Percentiles rank a stretch among this genome's conserved stretches.
These are phyloP conservation scores for Drosophila watanabei DNA, from an alignment of 1,140 invertebrate species.

Conservation along the genomic window DNA sequence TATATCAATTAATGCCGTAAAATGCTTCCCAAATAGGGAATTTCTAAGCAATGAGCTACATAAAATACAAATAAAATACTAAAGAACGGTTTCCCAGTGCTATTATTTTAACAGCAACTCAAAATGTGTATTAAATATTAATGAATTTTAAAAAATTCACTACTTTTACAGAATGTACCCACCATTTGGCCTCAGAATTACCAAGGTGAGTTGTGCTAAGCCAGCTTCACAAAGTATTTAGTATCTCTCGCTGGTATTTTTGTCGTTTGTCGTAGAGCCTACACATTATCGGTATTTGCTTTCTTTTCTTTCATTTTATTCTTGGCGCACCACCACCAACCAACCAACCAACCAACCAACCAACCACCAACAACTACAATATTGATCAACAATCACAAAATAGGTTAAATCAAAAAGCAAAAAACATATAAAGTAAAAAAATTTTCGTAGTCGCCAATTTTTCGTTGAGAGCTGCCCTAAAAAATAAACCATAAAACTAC, in stretches of 20 bases:
- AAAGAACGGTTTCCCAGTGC: not conserved
- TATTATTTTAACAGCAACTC: not conserved
- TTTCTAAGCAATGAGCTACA: no score
- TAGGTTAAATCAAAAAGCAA: constrained; percentile 42
- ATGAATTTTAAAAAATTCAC: not conserved
- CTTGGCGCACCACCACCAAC: constrained; percentile 59
- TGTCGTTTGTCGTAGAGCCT: constrained; percentile 47
- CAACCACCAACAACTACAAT: constrained; percentile 33
- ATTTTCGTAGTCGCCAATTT: constrained; percentile 79
- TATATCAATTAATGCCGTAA: not conserved
- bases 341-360: constrained; percentile 37
- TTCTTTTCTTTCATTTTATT: constrained; percentile 72
- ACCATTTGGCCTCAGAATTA: constrained; percentile 86
- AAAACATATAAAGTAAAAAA: constrained; percentile 57
- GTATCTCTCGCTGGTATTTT: constrained; percentile 38
- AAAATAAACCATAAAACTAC: constrained; percentile 52
- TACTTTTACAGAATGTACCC: constrained; percentile 80
- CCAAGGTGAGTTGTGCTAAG: constrained; percentile 81
- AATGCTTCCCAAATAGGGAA: not conserved
- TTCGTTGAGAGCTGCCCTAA: constrained; percentile 75
- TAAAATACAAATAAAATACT: no score
- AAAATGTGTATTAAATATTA: not conserved
- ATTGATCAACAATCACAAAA: constrained; percentile 46
- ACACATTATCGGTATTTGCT: constrained; percentile 69
- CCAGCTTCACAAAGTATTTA: constrained; percentile 22